phyloP scores from a whole-genome alignment of 2,113 vertebrate species.

The Trematomus loennbergii region DNA sequence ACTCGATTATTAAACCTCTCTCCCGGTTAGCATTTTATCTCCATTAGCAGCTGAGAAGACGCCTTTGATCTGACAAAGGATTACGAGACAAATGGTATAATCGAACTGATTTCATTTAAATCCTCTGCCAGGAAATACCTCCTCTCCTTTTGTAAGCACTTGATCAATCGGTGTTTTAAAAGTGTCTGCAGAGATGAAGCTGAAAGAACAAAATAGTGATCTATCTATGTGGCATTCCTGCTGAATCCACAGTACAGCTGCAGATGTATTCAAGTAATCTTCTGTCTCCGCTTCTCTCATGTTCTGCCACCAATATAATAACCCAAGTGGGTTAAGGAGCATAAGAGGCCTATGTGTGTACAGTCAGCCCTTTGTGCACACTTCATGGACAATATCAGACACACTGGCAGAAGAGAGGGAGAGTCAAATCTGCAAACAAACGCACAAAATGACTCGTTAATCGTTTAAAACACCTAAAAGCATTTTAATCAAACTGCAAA shows the following conservation, averaged over 20 bases:
- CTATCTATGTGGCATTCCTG: neutral
- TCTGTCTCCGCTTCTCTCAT: slow-evolving; percentile 42
- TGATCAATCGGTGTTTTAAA: slow-evolving; percentile 10
- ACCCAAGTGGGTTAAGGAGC: slow-evolving; percentile 49
- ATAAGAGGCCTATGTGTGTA: slow-evolving; percentile 39
- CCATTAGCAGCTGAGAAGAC: slow-evolving; percentile 12
- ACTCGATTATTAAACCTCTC: slow-evolving; percentile 12
- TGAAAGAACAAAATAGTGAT: neutral
- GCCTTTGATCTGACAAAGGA: slow-evolving; percentile 19
- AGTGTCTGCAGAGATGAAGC: neutral
- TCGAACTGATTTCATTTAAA: neutral
- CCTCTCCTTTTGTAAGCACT: neutral
- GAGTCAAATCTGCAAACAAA: neutral
- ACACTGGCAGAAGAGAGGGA: neutral
- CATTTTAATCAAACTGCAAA: neutral
- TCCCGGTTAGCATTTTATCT: neutral
- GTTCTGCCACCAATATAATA: slow-evolving; percentile 53
- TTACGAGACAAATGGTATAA: slow-evolving; percentile 1
- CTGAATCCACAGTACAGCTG: slow-evolving; percentile 29
- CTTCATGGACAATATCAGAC: slow-evolving; percentile 24
- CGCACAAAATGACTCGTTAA: neutral
- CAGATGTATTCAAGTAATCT: slow-evolving; percentile 28
- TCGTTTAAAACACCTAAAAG: neutral
- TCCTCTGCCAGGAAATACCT: slow-evolving; percentile 13
- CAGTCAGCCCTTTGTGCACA: slow-evolving; percentile 42